phyloP scores from a whole-genome alignment of 2,888 invertebrate genomes.

The Pilophorus perplexus region DNA sequence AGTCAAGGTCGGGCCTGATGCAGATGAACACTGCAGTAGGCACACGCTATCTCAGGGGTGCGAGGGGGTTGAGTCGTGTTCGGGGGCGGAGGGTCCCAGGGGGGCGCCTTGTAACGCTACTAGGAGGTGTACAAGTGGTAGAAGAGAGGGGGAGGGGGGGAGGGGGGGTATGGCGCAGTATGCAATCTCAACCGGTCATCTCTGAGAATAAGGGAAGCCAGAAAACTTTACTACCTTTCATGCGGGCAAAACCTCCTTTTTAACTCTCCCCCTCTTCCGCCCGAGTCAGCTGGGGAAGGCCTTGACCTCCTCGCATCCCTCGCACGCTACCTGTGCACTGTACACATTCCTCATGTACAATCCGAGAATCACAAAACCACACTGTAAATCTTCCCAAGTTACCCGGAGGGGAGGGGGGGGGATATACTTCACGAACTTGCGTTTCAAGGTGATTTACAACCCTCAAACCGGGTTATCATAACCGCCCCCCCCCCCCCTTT shows the following conservation, averaged over 20 bases:
- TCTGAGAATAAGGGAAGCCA: background rate
- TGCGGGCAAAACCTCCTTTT: constrained; percentile 11
- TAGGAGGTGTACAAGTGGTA: no score
- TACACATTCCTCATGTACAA: no score
- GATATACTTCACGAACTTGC: no score
- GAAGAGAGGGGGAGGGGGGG: background rate
- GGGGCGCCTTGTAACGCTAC: no score
- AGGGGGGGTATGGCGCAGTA: constrained; percentile 14
- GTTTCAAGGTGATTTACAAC: no score
- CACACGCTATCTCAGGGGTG: constrained; percentile 33
- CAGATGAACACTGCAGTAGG: constrained; percentile 38
- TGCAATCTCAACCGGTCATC: constrained; percentile 26
- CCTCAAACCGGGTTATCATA: no score
- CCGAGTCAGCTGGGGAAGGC: no score
- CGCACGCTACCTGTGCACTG: background rate
- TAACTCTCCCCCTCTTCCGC: no score
- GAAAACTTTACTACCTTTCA: constrained; percentile 1
- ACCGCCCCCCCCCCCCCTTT: background rate
- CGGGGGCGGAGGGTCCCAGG: constrained; percentile 19
- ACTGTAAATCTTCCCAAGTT: background rate
- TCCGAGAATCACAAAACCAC: background rate
- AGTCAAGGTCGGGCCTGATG: constrained; percentile 18
- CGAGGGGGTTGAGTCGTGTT: no score
- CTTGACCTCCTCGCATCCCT: background rate
- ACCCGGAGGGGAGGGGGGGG: no score